Conservation (phyloP, 2,888 invertebrate species). For the Meiosimyza platycephala region DNA sequence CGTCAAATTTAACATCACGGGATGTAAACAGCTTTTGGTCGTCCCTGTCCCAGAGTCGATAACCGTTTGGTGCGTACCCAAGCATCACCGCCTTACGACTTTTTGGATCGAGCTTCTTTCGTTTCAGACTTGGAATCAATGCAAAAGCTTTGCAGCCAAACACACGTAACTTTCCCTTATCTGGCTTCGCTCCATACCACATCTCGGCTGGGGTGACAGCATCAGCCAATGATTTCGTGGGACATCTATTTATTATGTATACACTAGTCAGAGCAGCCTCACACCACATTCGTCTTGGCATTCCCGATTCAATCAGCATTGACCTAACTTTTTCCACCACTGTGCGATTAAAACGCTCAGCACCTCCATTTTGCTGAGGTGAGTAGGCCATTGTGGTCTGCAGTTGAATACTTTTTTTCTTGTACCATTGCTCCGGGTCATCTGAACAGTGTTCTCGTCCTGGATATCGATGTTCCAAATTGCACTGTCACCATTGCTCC, state of each 20-base stretch:
- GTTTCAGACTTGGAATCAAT: conserved; percentile 43
- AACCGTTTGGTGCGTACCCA: conserved; percentile 43
- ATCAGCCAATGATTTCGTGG: neutral
- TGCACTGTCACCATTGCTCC: neutral
- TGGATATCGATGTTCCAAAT: conserved; percentile 20
- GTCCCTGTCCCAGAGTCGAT: conserved; percentile 36
- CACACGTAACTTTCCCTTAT: conserved; percentile 41
- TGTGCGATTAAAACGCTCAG: too few species aligned
- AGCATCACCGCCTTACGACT: conserved; percentile 37
- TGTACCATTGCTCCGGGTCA: too few species aligned
- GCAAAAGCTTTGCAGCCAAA: conserved; percentile 45
- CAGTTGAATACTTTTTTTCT: too few species aligned
- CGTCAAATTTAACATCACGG: conserved; percentile 36
- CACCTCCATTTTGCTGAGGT: too few species aligned
- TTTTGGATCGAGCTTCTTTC: conserved; percentile 43
- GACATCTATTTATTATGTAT: too few species aligned
- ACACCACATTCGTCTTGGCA: too few species aligned
- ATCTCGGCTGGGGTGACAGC: conserved; percentile 36
- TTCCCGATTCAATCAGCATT: too few species aligned
- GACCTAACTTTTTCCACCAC: too few species aligned
- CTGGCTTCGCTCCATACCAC: conserved; percentile 35
- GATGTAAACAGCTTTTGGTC: conserved; percentile 19
- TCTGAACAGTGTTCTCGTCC: too few species aligned
- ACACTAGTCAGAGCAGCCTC: too few species aligned
- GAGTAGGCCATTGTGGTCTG: too few species aligned